phyloP scores from a whole-genome alignment of 2,113 vertebrate genomes.

The Chauna torquata region DNA sequence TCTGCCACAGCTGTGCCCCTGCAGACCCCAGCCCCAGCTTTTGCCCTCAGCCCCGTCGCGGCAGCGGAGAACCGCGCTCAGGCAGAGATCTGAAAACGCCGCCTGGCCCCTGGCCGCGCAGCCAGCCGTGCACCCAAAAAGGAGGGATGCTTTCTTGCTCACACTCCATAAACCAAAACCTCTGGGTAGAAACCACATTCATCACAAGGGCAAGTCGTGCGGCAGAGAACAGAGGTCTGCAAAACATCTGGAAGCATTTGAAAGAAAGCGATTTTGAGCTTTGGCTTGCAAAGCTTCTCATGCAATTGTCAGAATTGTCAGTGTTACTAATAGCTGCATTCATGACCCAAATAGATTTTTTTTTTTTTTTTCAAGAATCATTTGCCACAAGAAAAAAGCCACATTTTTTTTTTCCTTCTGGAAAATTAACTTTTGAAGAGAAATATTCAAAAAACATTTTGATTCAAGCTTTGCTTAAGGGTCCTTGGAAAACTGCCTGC shows the following conservation, averaged over 20 bases:
- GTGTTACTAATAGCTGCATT: not conserved
- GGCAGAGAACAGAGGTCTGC: fast-evolving
- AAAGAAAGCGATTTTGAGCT: not conserved
- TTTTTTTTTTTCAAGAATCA: not conserved
- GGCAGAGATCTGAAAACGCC: not conserved
- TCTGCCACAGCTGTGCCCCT: not conserved
- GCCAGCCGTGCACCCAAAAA: not conserved
- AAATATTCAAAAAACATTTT: not conserved
- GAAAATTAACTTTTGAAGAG: not conserved
- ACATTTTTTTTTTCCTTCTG: not conserved
- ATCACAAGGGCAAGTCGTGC: not conserved
- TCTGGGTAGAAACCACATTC: not conserved
- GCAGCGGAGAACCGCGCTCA: not conserved
- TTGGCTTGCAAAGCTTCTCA: not conserved
- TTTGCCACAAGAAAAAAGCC: not conserved
- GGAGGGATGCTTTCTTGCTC: not conserved
- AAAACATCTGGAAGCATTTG: not conserved
- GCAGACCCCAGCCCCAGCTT: fast-evolving
- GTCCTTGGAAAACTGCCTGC: not conserved
- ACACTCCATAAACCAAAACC: not conserved
- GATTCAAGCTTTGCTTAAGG: not conserved
- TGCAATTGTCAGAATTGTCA: not conserved
- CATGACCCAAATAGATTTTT: not conserved
- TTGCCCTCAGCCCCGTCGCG: not conserved
- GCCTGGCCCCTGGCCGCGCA: not conserved